Base-by-base conservation (phyloP, 1,140 invertebrate species). In the Cyclina sinensis region DNA sequence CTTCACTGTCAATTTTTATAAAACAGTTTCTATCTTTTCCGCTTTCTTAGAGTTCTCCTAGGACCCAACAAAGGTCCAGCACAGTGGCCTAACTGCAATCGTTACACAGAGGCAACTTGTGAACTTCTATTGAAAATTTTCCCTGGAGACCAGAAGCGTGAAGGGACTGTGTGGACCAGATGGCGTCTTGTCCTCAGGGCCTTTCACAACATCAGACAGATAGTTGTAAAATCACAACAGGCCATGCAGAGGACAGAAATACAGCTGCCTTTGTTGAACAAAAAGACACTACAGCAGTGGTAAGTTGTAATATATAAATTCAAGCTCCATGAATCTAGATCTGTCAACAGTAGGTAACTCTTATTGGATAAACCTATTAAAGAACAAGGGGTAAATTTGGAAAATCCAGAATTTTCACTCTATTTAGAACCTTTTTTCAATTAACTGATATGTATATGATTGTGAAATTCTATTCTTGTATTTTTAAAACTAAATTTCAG, bases 71-170 rank as follows among this genome's bases (percentile, higher is more conserved):
- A 48, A 57, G 65, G 62, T 11, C 86, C 76, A 32, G 82, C 87
- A 30, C 65, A 82, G 27, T 89, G 90, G 90, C 90, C 90, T 24
- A 65, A 90, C 59, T 90, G 88, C 30, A 91, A 91, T 35, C 54
- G 90, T 30, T 91, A 91, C 32, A 70, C 59, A n/a, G 88, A 90
- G 85, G 90, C 88, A 43, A 80, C 76, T 27, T 54, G 86, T 27
- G 30, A 82, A 16, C 35, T 39, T 35, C 84, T 91, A 5, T 18
- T 74, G n/a, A 32, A 59, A 12, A 32, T 62, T 14, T 83, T 48
- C 62, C 78, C 80, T 21, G 68, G 82, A 7, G 83, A 86, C 59
- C 83, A n/a, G 27, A 59, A 27, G 35, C 12, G 68, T 27, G 39
- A 76, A 18, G 81, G 76, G 12, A 35, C 4, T 21, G 21, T 68